Percentiles rank a stretch among this genome's conserved stretches.
phyloP scores from a whole-genome alignment of 2,113 vertebrate genomes.

The Gambusia holbrooki region DNA sequence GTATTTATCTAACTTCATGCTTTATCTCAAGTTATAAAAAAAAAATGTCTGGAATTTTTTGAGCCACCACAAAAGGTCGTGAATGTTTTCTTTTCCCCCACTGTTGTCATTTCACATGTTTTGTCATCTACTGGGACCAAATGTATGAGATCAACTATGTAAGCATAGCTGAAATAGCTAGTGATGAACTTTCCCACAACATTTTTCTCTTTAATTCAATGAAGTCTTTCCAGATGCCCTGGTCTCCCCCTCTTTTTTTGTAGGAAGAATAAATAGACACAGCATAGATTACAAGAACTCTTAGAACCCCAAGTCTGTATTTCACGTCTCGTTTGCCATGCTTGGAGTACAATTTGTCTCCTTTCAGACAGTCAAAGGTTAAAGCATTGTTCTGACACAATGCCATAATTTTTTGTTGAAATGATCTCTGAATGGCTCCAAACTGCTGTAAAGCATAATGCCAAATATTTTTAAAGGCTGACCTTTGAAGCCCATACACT shows the following conservation, averaged over 20 bases:
- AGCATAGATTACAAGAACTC: slow-evolving; percentile 49
- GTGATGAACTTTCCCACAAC: slow-evolving; percentile 83
- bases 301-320: slow-evolving; percentile 48
- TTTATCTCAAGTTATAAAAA: slow-evolving; percentile 56
- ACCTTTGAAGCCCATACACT: slow-evolving; percentile 68
- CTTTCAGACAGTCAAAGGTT: slow-evolving; percentile 60
- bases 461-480: slow-evolving; percentile 58
- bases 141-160: slow-evolving; percentile 52
- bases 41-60: slow-evolving; percentile 78
- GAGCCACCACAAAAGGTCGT: slow-evolving; percentile 73
- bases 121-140: slow-evolving; percentile 65
- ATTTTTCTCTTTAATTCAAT: slow-evolving; percentile 55
- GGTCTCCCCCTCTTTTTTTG: slow-evolving; percentile 38
- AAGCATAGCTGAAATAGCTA: slow-evolving; percentile 79
- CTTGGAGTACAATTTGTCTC: slow-evolving; percentile 43
- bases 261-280: slow-evolving; percentile 62
- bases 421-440: slow-evolving; percentile 44
- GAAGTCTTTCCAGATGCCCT: slow-evolving; percentile 59
- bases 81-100: slow-evolving; percentile 73
- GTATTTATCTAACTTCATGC: slow-evolving; percentile 72
- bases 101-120: slow-evolving; percentile 73
- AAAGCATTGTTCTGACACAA: slow-evolving; percentile 59
- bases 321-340: slow-evolving; percentile 42
- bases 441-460: slow-evolving; percentile 49
- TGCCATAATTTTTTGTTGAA: slow-evolving; percentile 11